Percentiles rank a stretch among this genome's conserved stretches.
Evolutionary conservation across 2,888 invertebrate species (phyloP).

Genomic region (Colletes collaris): DNA sequence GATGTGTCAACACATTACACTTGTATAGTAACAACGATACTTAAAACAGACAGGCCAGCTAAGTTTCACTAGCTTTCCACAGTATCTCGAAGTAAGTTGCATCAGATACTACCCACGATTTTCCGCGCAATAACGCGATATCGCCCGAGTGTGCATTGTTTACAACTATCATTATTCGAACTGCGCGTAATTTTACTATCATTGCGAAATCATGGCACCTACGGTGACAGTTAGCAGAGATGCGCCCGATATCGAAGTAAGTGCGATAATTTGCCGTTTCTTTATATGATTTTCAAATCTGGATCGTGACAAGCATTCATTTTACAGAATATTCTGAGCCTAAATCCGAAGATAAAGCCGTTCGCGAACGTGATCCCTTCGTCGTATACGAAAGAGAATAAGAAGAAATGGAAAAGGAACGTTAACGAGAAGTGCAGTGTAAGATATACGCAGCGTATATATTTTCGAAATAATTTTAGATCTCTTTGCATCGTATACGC

Average conservation of each 20-base stretch:
- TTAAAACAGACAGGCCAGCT: too few relatives aligned
- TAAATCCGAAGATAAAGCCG: constrained; percentile 93
- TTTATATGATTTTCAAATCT: not conserved
- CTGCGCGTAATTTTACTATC: not conserved
- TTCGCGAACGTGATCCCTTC: constrained; percentile 93
- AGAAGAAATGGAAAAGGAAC: constrained; percentile 98
- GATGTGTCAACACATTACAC: not conserved
- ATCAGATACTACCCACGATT: constrained; percentile 65
- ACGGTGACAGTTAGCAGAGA: constrained; percentile 86
- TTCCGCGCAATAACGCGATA: not conserved
- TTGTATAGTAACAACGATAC: too few relatives aligned
- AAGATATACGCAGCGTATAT: constrained; percentile 80
- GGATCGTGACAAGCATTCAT: not conserved
- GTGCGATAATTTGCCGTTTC: constrained; percentile 66
- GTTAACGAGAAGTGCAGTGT: constrained; percentile 92
- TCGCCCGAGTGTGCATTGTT: not conserved
- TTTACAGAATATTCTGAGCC: constrained; percentile 91
- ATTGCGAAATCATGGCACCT: constrained; percentile 44
- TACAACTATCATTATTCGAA: not conserved
- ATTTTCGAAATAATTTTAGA: too few relatives aligned
- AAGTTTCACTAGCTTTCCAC: not conserved
- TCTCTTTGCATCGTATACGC: too few relatives aligned
- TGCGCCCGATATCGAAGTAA: constrained; percentile 92
- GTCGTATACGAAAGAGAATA: constrained; percentile 92
- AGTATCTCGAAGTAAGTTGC: constrained; percentile 72